Evolutionary conservation across 2,888 invertebrate species (phyloP), one percentile per base, ranked within the genome.

Genomic region (Acleris literana): DNA sequence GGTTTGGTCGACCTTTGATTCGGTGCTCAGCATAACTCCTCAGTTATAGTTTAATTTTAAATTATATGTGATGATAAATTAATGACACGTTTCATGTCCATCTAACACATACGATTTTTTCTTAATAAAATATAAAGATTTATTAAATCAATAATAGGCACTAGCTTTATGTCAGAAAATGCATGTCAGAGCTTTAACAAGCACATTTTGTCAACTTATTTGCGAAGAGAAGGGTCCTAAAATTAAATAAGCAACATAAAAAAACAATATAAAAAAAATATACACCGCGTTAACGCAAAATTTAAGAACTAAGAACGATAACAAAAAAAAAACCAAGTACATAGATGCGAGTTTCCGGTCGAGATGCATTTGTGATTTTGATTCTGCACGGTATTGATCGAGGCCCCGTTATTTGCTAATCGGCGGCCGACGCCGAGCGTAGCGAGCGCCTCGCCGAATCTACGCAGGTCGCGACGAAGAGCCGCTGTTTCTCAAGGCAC

Each of bases 241-340:
- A 79, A 80, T 76, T 76, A 82, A 81, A 83, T 77, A 84, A 83
- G 86, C 85, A 90, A 88, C 88, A 84, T 84, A 81, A 85, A 81
- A 82, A 77, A 76, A 70, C 77, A 79, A 77, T 75, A 76, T 73
- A 75, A 72, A 79, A 78, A 57, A 69, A 68, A 78, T 71, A 77
- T 66, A 61, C 52, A 66, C 61, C 61, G 61, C 52, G 60, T 79
- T 76, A 77, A 76, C 74, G 73, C 78, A 76, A 75, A 77, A 77
- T 78, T 61, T 83, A 82, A 76, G 73, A 86, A 85, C 83, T 86
- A 86, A 82, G 77, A 88, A 87, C 82, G 76, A 84, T 82, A 89
- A 88, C 86, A 86, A 86, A 83, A 81, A 80, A 66, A 64, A 76
- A 74, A 71, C 77, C 72, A 84, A 86, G 83, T 85, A 87, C 82